Percentiles rank a stretch among this genome's conserved stretches.
phyloP scores from a whole-genome alignment of 2,113 vertebrate species.

The Mastomys coucha region DNA sequence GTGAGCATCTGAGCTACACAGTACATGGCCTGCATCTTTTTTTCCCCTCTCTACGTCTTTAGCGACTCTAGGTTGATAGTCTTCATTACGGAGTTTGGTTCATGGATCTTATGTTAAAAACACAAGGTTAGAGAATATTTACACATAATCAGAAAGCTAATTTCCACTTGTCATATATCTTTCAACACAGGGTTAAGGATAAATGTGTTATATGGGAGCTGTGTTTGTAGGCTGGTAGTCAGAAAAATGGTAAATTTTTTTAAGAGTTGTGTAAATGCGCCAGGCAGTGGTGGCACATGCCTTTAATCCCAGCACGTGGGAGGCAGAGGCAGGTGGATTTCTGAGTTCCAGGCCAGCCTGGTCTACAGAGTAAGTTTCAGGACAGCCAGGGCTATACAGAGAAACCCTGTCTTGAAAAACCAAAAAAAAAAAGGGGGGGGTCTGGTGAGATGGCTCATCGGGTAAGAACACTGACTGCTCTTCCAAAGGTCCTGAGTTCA shows the following conservation, averaged over 20 bases:
- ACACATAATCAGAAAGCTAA: background rate
- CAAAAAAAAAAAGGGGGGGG: too few relatives aligned
- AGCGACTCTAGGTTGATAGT: background rate
- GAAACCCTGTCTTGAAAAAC: too few relatives aligned
- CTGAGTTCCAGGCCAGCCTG: too few relatives aligned
- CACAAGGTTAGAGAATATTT: background rate
- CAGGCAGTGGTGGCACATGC: too few relatives aligned
- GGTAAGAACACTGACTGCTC: too few relatives aligned
- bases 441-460: too few relatives aligned
- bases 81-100: background rate
- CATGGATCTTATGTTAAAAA: background rate
- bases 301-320: too few relatives aligned
- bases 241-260: conserved; percentile 28
- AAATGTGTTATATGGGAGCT: conserved; percentile 22
- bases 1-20: too few relatives aligned
- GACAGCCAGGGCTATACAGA: too few relatives aligned
- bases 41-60: background rate
- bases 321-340: too few relatives aligned
- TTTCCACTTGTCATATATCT: background rate
- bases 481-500: too few relatives aligned
- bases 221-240: conserved; percentile 18
- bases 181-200: background rate
- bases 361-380: too few relatives aligned
- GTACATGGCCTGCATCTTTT: background rate
- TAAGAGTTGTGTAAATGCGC: conserved; percentile 44